Base-by-base conservation (phyloP, 2,888 invertebrate species). In the Stenichneumon culpator region DNA sequence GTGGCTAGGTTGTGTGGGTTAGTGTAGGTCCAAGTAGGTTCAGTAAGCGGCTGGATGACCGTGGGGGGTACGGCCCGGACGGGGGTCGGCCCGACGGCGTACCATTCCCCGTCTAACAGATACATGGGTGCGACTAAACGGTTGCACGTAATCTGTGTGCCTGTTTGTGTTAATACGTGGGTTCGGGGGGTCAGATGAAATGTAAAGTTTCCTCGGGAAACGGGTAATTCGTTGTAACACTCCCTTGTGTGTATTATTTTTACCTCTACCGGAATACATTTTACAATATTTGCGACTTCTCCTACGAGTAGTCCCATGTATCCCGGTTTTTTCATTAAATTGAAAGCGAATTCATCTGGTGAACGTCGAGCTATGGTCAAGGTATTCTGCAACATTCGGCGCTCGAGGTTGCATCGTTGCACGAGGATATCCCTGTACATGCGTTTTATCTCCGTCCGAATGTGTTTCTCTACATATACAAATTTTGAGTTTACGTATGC, bases 261-360 rank as follows among this genome's bases (percentile, higher is more conserved):
- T 3, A 87, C 89, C 16, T 82, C 69, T 28, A 84, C 86, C 0
- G 89, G 88, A 6, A 87, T 82, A 78, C 89, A 90, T 73, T 88
- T 84, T 32, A 88, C 70, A 0, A 90, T 86, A 63, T 88, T 89
- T 1, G 90, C 52, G 0, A 86, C 88, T 84, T 90, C 91, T 11
- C 90, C 90, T 65, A 84, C 72, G 14, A 87, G 83, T 36, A 86
- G 65, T 9, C 87, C 89, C 68, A 90, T 87, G 73, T 88, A 88
- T 2, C 90, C 90, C 3, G 86, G 79, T 25, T 84, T 63, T 7
- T 88, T 80, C 83, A 89, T 89, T 0, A 91, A 57, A 4, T 88
- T 65, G 7, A 79, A 87, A 0, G 89, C 88, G n/a, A 91, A 86
- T 22, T 88, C 83, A 70, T 90, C 87, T 0, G 88, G 91, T 7